Conservation (phyloP, 2,888 invertebrate genomes). For the Lasioglossum figueresi region DNA sequence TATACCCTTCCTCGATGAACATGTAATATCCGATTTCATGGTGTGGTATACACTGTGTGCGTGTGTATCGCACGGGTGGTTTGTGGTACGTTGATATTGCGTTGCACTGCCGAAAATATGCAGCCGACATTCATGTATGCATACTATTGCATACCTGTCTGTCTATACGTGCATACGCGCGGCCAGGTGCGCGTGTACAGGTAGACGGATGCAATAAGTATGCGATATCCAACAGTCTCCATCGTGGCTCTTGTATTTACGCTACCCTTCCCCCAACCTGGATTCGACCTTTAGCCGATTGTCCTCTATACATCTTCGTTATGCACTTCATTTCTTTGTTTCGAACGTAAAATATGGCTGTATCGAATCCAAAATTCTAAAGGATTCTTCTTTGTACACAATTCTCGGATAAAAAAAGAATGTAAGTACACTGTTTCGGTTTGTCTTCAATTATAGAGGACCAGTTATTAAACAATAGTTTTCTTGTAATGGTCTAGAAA, state of each 20-base stretch:
- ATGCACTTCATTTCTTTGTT: not conserved
- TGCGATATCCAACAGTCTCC: not conserved
- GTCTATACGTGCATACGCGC: not conserved
- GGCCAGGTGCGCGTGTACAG: not conserved
- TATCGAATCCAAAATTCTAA: not conserved
- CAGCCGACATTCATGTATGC: slow-evolving; percentile 15
- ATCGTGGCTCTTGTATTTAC: not conserved
- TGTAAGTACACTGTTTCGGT: not conserved
- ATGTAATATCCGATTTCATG: slow-evolving; percentile 29
- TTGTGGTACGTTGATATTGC: slow-evolving; percentile 43
- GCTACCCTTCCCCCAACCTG: not conserved
- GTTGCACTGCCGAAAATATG: slow-evolving; percentile 38
- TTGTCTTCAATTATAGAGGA: not conserved
- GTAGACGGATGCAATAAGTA: not conserved
- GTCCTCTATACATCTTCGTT: not conserved
- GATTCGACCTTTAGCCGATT: no score
- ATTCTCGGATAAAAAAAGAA: not conserved
- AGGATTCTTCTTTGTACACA: not conserved
- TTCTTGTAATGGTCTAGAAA: no score
- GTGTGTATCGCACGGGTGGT: slow-evolving; percentile 28
- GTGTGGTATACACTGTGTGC: slow-evolving; percentile 14
- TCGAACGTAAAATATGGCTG: not conserved
- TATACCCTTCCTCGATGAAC: not conserved
- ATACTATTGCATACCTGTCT: no score
- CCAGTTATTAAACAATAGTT: no score